phyloP scores from a whole-genome alignment of 2,797 vertebrate species.

The Darevskia mixta region DNA sequence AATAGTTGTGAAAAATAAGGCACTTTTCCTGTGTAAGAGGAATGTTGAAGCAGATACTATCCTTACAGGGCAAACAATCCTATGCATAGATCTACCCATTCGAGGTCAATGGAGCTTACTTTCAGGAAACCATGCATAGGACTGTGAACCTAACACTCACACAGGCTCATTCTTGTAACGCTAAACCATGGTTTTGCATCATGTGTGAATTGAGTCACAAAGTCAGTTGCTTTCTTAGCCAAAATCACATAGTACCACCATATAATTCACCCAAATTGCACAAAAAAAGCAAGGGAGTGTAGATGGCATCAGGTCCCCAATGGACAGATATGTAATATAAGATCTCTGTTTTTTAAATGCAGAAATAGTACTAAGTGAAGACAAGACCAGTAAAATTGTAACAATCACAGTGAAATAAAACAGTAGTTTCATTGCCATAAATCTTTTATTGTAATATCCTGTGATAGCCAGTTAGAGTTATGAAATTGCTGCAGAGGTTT shows the following conservation, averaged over 20 bases:
- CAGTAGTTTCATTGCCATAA: background rate
- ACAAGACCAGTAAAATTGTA: slow-evolving; percentile 29
- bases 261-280: background rate
- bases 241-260: slow-evolving; percentile 6
- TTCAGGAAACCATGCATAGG: too few species aligned
- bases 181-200: background rate
- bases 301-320: background rate
- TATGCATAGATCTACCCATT: too few species aligned
- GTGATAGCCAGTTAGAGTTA: background rate
- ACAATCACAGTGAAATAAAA: slow-evolving; percentile 18
- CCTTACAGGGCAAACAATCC: too few species aligned
- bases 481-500: slow-evolving; percentile 26
- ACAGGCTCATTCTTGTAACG: too few species aligned
- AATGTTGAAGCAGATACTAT: too few species aligned
- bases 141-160: too few species aligned
- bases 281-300: background rate
- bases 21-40: too few species aligned
- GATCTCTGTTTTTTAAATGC: too few species aligned
- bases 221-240: background rate
- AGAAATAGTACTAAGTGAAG: background rate
- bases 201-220: background rate
- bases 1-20: background rate
- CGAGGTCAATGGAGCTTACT: too few species aligned
- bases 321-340: background rate
- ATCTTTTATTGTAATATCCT: background rate